Percentiles rank a stretch among this genome's conserved stretches.
Conservation (phyloP, 2,113 vertebrate genomes). For the Thermophis baileyi region DNA sequence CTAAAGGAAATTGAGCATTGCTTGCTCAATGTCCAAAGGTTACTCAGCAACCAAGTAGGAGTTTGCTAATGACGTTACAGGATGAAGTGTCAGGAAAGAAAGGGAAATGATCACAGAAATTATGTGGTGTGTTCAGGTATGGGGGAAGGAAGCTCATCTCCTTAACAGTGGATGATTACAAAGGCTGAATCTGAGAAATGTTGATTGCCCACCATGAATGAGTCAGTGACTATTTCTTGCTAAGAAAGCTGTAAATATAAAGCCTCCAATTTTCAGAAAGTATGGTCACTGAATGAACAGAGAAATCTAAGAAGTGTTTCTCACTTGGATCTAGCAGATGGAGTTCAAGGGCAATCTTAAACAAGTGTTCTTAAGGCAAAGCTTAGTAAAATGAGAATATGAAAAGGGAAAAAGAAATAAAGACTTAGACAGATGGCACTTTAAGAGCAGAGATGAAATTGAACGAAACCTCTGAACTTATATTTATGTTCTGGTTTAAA, state of each 20-base stretch:
- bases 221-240: not conserved
- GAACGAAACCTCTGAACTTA: not conserved
- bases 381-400: not conserved
- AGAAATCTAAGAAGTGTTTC: not conserved
- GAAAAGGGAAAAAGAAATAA: not conserved
- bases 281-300: not conserved
- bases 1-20: not conserved
- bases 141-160: not conserved
- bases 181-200: not conserved
- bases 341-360: not conserved
- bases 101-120: not conserved
- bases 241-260: not conserved
- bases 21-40: not conserved
- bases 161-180: not conserved
- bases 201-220: not conserved
- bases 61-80: not conserved
- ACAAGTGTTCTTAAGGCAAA: not conserved
- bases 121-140: not conserved
- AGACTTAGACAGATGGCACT: not conserved
- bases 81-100: not conserved
- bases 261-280: not conserved
- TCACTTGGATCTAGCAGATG: not conserved
- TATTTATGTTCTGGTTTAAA: not conserved
- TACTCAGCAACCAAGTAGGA: not conserved
- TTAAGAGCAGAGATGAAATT: not conserved